Evolutionary conservation across 2,888 invertebrate species (phyloP), one percentile per base, ranked within the genome.

Genomic region (Gandaritis pyraliata): DNA sequence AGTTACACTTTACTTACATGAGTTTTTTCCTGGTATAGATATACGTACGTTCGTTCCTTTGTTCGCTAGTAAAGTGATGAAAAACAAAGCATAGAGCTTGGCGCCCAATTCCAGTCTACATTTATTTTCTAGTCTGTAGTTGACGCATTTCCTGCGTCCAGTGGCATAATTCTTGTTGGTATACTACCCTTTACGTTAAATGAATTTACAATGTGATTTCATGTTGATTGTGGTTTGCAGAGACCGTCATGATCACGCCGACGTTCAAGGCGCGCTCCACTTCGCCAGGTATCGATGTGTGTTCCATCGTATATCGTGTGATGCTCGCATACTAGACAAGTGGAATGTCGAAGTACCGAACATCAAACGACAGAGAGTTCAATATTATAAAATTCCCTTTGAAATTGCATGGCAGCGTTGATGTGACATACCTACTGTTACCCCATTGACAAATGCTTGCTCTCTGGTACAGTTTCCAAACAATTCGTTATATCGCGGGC

Each of bases 251-350:
- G 95, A 94, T 95, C 83, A 93, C 94, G 74, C 96, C 96, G 74
- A 96, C 95, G 85, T 97, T 96, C 93, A 96, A 96, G 93, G 96
- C 96, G 77, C 95, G 95, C 81, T 95, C 96, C 76, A 93, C 95
- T 67, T 94, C 94, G 74, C 93, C 95, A 95, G 95, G 95, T 95
- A 95, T 86, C 79, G 64, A 53, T 69, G 72, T 75, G 68, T 69
- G 63, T 53, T 39, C 54, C 65, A 65, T 58, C 68, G 70, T 66
- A 69, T 72, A 68, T 66, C 64, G 64, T 64, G 64, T 72, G 69
- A 72, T 73, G n/a, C 29, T 52, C 51, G 71, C 71, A 61, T 68
- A 38, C n/a, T 50, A 54, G 62, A 54, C 50, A 54, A 50, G 46
- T 54, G 30, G 18, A 46, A 23, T 11, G 48, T 56, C 1, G 52